Conservation (phyloP, 2,113 vertebrate species). For the Mastomys coucha region DNA sequence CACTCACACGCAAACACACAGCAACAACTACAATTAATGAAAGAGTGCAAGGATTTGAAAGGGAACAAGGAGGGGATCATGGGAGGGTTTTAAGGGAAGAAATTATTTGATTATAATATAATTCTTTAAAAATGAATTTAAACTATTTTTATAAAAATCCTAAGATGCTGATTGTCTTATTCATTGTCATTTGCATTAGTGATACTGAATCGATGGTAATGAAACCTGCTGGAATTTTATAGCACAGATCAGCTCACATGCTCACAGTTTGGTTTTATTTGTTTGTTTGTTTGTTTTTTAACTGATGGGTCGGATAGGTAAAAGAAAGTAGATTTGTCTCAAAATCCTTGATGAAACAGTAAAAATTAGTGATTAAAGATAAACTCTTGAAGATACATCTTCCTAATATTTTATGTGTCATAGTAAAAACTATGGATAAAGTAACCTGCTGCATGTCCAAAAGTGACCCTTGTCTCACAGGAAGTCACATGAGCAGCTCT, state of each 20-base stretch:
- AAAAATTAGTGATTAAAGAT: constrained; percentile 6
- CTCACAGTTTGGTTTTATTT: not conserved
- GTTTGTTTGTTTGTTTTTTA: not conserved
- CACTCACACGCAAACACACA: not conserved
- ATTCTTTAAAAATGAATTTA: not conserved
- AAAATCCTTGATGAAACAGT: constrained; percentile 17
- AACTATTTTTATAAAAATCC: constrained; percentile 16
- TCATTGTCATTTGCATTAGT: not conserved
- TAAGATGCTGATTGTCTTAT: not conserved
- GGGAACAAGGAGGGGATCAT: not conserved
- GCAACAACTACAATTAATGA: not conserved
- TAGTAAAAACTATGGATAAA: not conserved
- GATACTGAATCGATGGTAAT: not conserved
- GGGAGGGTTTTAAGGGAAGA: not conserved
- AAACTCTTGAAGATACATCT: not conserved
- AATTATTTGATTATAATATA: not conserved
- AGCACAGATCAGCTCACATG: not conserved
- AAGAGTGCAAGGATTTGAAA: not conserved
- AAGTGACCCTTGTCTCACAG: not conserved
- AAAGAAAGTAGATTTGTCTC: not conserved
- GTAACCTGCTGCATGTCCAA: not conserved
- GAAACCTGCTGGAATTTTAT: not conserved
- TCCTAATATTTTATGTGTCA: not conserved
- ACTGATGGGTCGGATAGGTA: not conserved
- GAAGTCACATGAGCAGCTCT: not conserved